Evolutionary conservation across 2,888 invertebrate species (phyloP).

Genomic region (Thumatha senex): DNA sequence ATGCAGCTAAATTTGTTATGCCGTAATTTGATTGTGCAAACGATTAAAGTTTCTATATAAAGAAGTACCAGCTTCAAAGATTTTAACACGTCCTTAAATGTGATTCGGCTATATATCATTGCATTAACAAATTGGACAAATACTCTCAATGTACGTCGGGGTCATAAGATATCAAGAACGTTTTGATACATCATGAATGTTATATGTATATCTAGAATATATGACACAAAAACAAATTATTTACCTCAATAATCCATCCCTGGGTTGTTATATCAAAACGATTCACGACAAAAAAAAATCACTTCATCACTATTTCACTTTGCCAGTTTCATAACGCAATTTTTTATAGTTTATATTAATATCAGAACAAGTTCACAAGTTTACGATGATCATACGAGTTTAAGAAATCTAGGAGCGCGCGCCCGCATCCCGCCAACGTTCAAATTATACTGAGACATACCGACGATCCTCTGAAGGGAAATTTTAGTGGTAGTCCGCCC

Average conservation of each 20-base stretch:
- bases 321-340: background rate
- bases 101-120: constrained; percentile 40
- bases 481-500: constrained; percentile 35
- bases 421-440: constrained; percentile 48
- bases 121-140: constrained; percentile 63
- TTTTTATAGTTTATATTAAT: constrained; percentile 9
- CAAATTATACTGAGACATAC: constrained; percentile 52
- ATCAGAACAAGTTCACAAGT: constrained; percentile 36
- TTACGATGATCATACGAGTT: constrained; percentile 30
- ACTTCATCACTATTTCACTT: constrained; percentile 30
- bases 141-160: constrained; percentile 52
- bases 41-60: constrained; percentile 14
- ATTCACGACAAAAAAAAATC: constrained; percentile 18
- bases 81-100: constrained; percentile 46
- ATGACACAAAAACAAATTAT: constrained; percentile 21
- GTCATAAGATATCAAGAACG: constrained; percentile 57
- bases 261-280: constrained; percentile 8
- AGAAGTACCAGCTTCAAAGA: constrained; percentile 15
- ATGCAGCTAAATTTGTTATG: constrained; percentile 19
- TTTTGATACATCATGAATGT: constrained; percentile 43
- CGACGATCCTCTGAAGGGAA: constrained; percentile 24
- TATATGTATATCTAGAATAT: constrained; percentile 19
- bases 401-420: constrained; percentile 24
- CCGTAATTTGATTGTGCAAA: constrained; percentile 16
- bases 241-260: constrained; percentile 24